Evolutionary conservation across 1,140 invertebrate species (phyloP).

Genomic region (Lucilia cuprina): DNA sequence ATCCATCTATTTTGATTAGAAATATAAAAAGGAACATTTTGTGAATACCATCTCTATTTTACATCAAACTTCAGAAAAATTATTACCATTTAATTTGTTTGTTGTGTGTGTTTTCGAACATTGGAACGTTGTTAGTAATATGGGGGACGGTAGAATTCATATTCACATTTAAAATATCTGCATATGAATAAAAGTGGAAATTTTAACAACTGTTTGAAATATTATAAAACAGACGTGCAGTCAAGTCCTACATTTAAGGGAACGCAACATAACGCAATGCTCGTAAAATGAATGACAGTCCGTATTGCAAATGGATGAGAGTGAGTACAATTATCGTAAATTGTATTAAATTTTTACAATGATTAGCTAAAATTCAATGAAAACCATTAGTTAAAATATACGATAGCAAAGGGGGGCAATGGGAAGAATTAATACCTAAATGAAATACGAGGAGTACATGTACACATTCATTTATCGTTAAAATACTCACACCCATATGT

Average conservation of each 20-base stretch:
- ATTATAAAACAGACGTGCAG: too few relatives aligned
- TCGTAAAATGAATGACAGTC: neutral
- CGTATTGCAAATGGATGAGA: neutral
- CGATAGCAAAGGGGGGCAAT: too few relatives aligned
- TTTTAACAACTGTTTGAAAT: neutral
- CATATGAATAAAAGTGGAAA: neutral
- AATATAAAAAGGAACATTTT: too few relatives aligned
- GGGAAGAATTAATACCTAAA: neutral
- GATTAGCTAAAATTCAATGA: conserved; percentile 6
- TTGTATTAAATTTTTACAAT: conserved; percentile 11
- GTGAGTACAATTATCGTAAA: neutral
- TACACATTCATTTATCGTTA: neutral
- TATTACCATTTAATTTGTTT: neutral
- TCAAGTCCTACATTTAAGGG: neutral
- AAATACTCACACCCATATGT: neutral
- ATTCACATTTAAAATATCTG: too few relatives aligned
- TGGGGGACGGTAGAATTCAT: too few relatives aligned
- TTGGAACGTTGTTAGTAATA: neutral
- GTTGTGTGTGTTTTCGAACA: neutral
- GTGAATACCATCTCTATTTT: too few relatives aligned
- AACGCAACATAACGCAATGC: neutral
- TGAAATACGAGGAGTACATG: neutral
- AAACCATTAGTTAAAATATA: neutral
- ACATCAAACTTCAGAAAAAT: neutral
- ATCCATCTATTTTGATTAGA: too few relatives aligned